These are phyloP conservation scores for Aspidoscelis tigris DNA, from an alignment of 2,113 vertebrate species.

Conservation along the genomic window DNA sequence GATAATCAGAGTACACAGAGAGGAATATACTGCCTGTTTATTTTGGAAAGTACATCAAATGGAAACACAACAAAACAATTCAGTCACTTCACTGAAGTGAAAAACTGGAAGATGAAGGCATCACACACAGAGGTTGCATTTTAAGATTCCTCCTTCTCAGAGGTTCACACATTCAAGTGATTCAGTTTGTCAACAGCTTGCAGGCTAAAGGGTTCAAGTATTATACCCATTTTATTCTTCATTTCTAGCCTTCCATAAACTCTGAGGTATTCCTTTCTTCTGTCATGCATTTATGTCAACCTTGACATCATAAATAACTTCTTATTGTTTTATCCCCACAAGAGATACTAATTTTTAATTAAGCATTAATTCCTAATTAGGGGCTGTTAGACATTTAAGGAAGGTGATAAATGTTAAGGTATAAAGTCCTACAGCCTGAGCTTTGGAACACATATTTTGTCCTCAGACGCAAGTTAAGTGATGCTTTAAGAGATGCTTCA, in stretches of 20 bases:
- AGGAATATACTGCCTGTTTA: not conserved
- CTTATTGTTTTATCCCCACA: not conserved
- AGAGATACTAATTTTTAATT: not conserved
- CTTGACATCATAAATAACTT: not conserved
- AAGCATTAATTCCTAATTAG: constrained; percentile 6
- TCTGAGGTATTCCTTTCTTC: constrained; percentile 5
- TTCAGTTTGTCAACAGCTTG: not conserved
- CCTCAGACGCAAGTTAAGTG: constrained; percentile 1
- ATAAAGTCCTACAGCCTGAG: not conserved
- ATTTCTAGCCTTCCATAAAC: not conserved
- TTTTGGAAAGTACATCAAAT: not conserved
- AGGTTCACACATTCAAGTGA: not conserved
- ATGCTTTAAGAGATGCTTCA: constrained; percentile 6
- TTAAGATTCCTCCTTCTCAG: not conserved
- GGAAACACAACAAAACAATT: not conserved
- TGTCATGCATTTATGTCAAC: not conserved
- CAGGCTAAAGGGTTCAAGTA: not conserved
- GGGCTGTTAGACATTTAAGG: not conserved
- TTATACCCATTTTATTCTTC: not conserved
- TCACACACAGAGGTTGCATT: not conserved
- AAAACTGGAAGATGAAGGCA: not conserved
- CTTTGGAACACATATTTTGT: constrained; percentile 7
- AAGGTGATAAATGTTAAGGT: constrained; percentile 1
- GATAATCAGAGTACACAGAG: not conserved
- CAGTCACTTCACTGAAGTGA: not conserved